phyloP scores from a whole-genome alignment of 2,888 invertebrate species.

The Trichogramma dendrolimi region DNA sequence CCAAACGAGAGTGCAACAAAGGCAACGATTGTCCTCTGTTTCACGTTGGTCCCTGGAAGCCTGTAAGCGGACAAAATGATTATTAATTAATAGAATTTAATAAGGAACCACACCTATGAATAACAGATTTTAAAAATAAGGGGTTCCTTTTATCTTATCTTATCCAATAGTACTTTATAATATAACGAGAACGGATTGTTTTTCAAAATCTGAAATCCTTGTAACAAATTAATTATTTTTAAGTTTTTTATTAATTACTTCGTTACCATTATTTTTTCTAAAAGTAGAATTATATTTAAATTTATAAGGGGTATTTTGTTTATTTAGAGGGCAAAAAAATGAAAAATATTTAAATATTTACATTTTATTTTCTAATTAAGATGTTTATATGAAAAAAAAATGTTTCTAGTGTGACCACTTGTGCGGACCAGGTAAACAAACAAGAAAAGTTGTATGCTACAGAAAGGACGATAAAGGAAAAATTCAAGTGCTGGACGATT shows the following conservation, averaged over 20 bases:
- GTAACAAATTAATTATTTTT: too few relatives aligned
- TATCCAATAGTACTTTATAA: not conserved
- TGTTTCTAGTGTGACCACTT: conserved; percentile 72
- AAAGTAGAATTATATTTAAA: too few relatives aligned
- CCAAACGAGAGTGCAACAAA: conserved; percentile 70
- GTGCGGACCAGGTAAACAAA: conserved; percentile 86
- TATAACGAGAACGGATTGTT: too few relatives aligned
- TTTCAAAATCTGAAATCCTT: too few relatives aligned
- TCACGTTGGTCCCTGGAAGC: conserved; percentile 86
- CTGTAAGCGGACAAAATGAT: conserved; percentile 57
- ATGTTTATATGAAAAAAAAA: conserved; percentile 2
- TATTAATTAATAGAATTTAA: not conserved
- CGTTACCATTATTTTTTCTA: too few relatives aligned
- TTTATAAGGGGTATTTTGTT: too few relatives aligned
- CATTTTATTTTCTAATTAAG: not conserved
- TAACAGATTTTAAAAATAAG: not conserved
- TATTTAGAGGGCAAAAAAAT: too few relatives aligned
- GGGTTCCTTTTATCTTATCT: not conserved
- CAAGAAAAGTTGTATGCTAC: conserved; percentile 75
- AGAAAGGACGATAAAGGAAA: conserved; percentile 60
- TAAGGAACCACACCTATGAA: not conserved
- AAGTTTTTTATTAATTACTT: too few relatives aligned
- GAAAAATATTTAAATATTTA: too few relatives aligned
- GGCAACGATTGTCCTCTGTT: conserved; percentile 79
- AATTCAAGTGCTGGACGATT: conserved; percentile 65